Evolutionary conservation across 2,113 vertebrate genomes (phyloP), one percentile per base, ranked within the genome.

Genomic region (Ciconia boyciana): DNA sequence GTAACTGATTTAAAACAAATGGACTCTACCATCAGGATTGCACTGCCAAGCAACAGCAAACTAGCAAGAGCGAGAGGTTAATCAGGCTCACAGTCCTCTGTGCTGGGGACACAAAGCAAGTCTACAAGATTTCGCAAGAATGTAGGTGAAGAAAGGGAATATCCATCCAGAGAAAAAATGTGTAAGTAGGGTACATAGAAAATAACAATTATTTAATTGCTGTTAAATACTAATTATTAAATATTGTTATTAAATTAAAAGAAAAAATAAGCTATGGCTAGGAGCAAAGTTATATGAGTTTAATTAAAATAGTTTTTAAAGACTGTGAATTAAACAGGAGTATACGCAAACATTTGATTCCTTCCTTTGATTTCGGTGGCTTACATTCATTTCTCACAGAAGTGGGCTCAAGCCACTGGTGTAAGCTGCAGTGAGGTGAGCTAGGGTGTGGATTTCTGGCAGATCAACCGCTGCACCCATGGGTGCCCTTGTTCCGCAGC

Each of bases 191-290:
- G 17, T 75, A 49, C 8, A 43, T 34, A 25, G 31, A 68, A 83
- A 82, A 68, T 11, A 54, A 3, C 1, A n/a, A 7, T 11, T n/a
- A 18, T 39, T 31, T 66, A 46, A 62, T 32, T 74, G 3, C 0
- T 89, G 32, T 68, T 46, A 48, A 71, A 46, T 54, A 58, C 36
- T 58, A 79, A 55, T 43, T 69, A 28, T 29, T 64, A 76, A 62
- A 69, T 83, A 58, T 15, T 43, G 1, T 16, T 69, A 44, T 36
- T 71, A 22, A 17, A 48, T 29, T 66, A 43, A 77, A 80, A 18
- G 13, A 39, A 87, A 68, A 87, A 58, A 26, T 32, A 83, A 75
- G 1, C 13, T 69, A 39, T 43, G 22, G 2, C 5, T 84, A 61
- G 51, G n/a, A 82, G 13, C 5, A 20, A 81, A 62, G 3, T 39